Evolutionary conservation across 2,113 vertebrate species (phyloP).

Genomic region (Gobius niger): DNA sequence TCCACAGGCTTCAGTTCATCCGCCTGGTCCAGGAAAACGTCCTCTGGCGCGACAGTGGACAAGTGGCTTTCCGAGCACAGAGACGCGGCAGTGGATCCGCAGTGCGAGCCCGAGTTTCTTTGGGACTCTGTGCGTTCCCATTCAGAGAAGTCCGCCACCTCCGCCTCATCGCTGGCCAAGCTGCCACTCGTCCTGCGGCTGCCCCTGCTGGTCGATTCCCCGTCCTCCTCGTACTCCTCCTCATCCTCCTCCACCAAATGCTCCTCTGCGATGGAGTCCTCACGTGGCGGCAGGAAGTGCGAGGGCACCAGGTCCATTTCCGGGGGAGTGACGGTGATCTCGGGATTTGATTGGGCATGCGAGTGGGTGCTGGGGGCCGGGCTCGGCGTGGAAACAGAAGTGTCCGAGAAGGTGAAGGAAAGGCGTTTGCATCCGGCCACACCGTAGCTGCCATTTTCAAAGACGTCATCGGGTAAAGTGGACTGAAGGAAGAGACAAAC

Average conservation of each 20-base stretch:
- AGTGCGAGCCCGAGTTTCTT: conserved; percentile 52
- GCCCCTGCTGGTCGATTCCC: conserved; percentile 57
- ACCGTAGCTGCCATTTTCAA: conserved; percentile 80
- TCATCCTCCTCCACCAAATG: conserved; percentile 60
- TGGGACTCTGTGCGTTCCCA: conserved; percentile 73
- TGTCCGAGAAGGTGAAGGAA: conserved; percentile 89
- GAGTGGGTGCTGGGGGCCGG: conserved; percentile 74
- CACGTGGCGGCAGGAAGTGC: conserved; percentile 51
- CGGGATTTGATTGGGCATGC: conserved; percentile 80
- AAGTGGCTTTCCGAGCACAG: conserved; percentile 67
- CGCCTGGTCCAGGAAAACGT: conserved; percentile 75
- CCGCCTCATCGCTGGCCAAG: conserved; percentile 66
- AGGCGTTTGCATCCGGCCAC: conserved; percentile 83
- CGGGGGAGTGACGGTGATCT: conserved; percentile 82
- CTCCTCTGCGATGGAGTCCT: conserved; percentile 64
- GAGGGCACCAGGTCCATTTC: conserved; percentile 64
- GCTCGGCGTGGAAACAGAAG: conserved; percentile 69
- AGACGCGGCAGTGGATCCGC: conserved; percentile 56
- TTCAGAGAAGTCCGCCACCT: conserved; percentile 67
- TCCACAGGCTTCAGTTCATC: conserved; percentile 94
- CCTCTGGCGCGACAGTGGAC: conserved; percentile 55
- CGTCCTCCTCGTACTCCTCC: conserved; percentile 53
- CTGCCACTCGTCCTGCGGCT: conserved; percentile 64
- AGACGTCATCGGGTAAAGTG: conserved; percentile 87
- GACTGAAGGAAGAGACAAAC: conserved; percentile 75